Evolutionary conservation across 2,113 vertebrate genomes (phyloP).

Genomic region (Aix galericulata): DNA sequence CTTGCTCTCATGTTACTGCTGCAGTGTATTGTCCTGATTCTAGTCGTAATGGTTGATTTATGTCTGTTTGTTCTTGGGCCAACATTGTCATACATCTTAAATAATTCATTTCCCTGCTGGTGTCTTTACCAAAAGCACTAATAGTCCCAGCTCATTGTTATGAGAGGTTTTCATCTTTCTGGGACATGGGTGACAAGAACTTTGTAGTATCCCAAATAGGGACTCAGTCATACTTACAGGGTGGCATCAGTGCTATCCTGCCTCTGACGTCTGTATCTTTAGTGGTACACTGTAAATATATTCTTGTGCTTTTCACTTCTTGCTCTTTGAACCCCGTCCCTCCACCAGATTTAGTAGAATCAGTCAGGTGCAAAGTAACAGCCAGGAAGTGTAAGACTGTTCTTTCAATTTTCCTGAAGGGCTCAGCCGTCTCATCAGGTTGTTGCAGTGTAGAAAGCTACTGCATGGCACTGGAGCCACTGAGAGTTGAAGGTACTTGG

Average conservation of each 20-base stretch:
- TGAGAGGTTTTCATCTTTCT: neutral
- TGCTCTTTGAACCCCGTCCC: neutral
- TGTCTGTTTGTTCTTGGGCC: neutral
- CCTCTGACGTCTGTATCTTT: neutral
- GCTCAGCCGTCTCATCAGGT: neutral
- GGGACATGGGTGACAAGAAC: neutral
- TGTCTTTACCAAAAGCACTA: neutral
- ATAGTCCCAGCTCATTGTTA: neutral
- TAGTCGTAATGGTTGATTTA: neutral
- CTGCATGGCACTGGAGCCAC: neutral
- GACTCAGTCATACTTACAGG: neutral
- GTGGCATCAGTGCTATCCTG: neutral
- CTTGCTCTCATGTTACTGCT: neutral
- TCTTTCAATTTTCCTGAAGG: constrained; percentile 29
- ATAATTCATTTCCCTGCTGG: neutral
- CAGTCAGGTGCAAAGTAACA: neutral
- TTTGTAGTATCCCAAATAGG: neutral
- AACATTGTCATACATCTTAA: neutral
- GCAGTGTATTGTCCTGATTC: neutral
- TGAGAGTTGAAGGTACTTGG: neutral
- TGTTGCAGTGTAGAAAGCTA: neutral
- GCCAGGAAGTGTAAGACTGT: constrained; percentile 13
- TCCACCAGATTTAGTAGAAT: constrained; percentile 14
- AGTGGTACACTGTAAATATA: neutral
- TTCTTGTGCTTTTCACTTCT: neutral